phyloP scores from a whole-genome alignment of 2,888 invertebrate species.

The Coleophora deauratella region DNA sequence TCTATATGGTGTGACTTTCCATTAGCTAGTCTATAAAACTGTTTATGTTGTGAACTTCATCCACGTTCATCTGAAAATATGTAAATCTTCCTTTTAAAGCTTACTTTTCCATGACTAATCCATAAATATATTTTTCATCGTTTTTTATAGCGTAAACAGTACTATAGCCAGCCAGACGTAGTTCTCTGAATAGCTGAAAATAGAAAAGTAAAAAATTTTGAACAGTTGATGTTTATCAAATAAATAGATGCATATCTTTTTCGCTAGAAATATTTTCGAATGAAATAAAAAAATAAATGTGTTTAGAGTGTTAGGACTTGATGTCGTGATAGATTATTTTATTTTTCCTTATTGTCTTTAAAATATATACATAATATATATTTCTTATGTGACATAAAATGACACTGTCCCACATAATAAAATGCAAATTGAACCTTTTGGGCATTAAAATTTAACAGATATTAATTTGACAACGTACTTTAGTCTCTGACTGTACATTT shows the following conservation, averaged over 20 bases:
- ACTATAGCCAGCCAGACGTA: conserved; percentile 38
- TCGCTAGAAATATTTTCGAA: conserved; percentile 69
- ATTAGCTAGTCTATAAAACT: conserved; percentile 36
- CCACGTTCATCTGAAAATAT: no score
- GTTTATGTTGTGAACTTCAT: conserved; percentile 29
- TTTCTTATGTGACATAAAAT: no score
- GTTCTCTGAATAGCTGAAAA: conserved; percentile 48
- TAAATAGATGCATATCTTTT: conserved; percentile 73
- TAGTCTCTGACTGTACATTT: no score
- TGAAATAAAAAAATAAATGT: conserved; percentile 44
- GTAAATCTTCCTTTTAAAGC: no score
- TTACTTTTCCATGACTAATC: no score
- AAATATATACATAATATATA: no score
- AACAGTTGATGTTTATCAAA: conserved; percentile 54
- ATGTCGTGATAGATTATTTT: conserved; percentile 65
- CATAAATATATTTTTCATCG: background rate
- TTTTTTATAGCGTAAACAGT: conserved; percentile 43
- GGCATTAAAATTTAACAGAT: no score
- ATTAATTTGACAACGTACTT: no score
- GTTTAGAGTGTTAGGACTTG: conserved; percentile 61
- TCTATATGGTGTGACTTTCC: conserved; percentile 48
- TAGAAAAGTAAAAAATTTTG: conserved; percentile 23
- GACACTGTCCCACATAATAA: no score
- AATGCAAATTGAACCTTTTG: conserved; percentile 4
- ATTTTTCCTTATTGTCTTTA: conserved; percentile 30